Percentiles rank a stretch among this genome's conserved stretches.
These are phyloP conservation scores for Montipora foliosa DNA, from an alignment of 64 coral and sea anemone genomes.

Conservation along the genomic window DNA sequence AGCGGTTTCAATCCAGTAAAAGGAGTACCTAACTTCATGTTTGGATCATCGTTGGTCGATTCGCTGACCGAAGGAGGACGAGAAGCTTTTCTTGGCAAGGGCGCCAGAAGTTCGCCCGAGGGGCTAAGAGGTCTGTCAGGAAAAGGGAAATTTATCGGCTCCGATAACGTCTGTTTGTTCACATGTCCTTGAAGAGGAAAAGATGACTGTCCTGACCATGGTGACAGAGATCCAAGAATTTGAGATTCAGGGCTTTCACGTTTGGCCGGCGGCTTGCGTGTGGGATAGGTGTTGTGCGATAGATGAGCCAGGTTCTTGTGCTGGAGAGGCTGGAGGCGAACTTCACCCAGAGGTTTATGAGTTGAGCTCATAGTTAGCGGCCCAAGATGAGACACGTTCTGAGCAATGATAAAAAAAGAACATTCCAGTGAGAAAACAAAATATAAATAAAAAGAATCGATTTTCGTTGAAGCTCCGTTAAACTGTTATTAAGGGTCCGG, in stretches of 20 bases:
- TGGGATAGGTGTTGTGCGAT: conserved; percentile 55
- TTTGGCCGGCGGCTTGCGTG: conserved; percentile 62
- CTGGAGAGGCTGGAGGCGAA: conserved; percentile 91
- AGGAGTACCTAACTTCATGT: conserved; percentile 23
- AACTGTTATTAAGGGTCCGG: too few relatives aligned
- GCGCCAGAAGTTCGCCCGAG: conserved; percentile 68
- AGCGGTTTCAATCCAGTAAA: conserved; percentile 54
- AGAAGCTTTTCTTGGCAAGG: conserved; percentile 79
- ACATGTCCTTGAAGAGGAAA: conserved; percentile 63
- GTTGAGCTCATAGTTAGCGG: conserved; percentile 20
- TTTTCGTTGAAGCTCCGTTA: too few relatives aligned
- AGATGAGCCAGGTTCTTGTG: conserved; percentile 83
- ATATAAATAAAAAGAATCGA: too few relatives aligned
- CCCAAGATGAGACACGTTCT: conserved; percentile 56
- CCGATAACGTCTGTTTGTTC: conserved; percentile 74
- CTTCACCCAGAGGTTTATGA: conserved; percentile 77
- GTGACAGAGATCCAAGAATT: conserved; percentile 57
- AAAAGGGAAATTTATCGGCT: conserved; percentile 66
- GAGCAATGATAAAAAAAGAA: not conserved
- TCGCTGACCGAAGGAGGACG: conserved; percentile 80
- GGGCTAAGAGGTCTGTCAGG: conserved; percentile 81
- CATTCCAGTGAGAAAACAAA: not conserved
- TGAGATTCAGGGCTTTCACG: conserved; percentile 52
- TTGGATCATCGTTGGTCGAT: conserved; percentile 64
- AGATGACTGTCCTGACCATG: conserved; percentile 63